Evolutionary conservation across 2,797 vertebrate species (phyloP).

Genomic region (Tympanoctomys barrerae): DNA sequence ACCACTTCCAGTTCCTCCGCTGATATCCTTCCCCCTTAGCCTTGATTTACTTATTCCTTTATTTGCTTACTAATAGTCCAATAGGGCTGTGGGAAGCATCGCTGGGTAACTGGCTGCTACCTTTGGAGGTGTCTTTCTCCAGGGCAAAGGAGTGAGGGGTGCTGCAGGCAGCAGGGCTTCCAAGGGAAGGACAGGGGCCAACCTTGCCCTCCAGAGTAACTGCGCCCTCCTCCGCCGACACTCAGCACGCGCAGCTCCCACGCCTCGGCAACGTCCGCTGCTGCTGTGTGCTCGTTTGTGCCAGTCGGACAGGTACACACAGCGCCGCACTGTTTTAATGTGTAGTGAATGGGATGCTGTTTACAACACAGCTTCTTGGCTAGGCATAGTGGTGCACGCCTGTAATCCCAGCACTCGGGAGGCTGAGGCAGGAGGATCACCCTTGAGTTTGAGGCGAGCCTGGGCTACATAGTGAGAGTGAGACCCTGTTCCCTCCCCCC

Average conservation of each 20-base stretch:
- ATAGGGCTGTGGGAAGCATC: background rate
- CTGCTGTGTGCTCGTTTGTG: background rate
- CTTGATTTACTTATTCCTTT: background rate
- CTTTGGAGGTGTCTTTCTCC: background rate
- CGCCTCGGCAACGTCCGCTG: background rate
- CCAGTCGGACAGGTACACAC: background rate
- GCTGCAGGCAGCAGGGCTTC: rapidly evolving
- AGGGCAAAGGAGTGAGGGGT: background rate
- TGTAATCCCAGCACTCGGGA: background rate
- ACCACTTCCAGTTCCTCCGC: rapidly evolving
- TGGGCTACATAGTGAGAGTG: background rate
- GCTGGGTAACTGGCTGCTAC: background rate
- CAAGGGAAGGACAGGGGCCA: background rate
- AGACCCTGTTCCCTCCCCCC: too few species aligned
- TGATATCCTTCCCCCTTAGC: background rate
- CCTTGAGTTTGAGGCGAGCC: background rate
- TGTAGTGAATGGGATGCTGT: background rate
- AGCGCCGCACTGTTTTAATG: background rate
- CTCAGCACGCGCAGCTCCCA: rapidly evolving
- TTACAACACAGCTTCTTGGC: background rate
- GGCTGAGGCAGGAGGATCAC: background rate
- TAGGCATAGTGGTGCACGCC: background rate
- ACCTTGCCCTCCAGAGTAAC: background rate
- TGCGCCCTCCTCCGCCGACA: rapidly evolving
- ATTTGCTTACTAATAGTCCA: too few species aligned